Evolutionary conservation across 2,113 vertebrate genomes (phyloP).

Genomic region (Perca schrenkii): DNA sequence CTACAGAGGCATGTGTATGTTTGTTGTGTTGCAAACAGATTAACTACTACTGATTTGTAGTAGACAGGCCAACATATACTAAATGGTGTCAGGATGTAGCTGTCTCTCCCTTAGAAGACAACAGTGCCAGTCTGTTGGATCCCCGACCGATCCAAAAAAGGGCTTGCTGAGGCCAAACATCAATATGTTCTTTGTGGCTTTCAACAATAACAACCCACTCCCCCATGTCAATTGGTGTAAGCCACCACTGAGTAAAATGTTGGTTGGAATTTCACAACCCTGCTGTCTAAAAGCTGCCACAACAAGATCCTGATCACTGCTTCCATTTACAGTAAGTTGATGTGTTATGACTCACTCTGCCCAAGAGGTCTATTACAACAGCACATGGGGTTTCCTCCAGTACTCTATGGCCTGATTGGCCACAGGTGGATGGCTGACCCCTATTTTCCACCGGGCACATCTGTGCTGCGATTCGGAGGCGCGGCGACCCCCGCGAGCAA

Average conservation of each 20-base stretch:
- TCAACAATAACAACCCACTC: constrained; percentile 1
- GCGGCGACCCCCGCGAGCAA: no score
- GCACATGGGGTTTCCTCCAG: neutral
- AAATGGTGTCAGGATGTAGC: constrained; percentile 28
- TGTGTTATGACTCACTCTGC: neutral
- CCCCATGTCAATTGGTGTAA: constrained; percentile 2
- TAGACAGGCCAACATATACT: constrained; percentile 8
- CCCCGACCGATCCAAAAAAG: neutral
- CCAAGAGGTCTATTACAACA: neutral
- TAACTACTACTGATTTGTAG: constrained; percentile 20
- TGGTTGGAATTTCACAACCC: neutral
- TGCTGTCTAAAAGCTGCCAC: constrained; percentile 11
- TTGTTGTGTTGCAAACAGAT: constrained; percentile 34
- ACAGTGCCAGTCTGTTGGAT: neutral
- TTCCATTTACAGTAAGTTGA: neutral
- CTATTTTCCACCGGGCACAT: no score
- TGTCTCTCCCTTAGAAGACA: constrained; percentile 15
- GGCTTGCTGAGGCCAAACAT: neutral
- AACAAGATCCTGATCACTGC: neutral
- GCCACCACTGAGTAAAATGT: neutral
- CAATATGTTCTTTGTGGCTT: neutral
- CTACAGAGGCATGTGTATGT: constrained; percentile 22
- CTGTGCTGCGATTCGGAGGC: no score
- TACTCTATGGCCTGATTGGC: neutral
- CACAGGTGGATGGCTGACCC: neutral